Evolutionary conservation across 1,140 invertebrate genomes (phyloP).

Genomic region (Metopolophium dirhodum): DNA sequence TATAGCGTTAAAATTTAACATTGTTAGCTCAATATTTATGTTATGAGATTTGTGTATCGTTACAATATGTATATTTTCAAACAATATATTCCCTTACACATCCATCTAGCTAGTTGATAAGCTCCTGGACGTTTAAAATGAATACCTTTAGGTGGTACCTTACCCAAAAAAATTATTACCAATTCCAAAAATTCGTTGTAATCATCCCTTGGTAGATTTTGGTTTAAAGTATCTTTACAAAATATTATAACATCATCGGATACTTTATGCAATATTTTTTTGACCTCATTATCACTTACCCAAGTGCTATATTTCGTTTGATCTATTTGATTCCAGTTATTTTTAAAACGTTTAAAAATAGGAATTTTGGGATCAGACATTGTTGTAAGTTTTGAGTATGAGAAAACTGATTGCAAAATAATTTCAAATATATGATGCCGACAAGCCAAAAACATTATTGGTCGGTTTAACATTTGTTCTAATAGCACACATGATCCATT

Average conservation of each 20-base stretch:
- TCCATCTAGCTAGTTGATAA: constrained; percentile 62
- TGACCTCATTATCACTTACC: not conserved
- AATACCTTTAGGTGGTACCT: constrained; percentile 60
- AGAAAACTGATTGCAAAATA: constrained; percentile 58
- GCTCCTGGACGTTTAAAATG: constrained; percentile 62
- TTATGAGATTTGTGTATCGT: too few relatives aligned
- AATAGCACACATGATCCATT: too few relatives aligned
- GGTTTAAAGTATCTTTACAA: constrained; percentile 3
- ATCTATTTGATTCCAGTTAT: constrained; percentile 23
- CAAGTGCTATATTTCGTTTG: not conserved
- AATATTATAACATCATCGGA: constrained; percentile 37
- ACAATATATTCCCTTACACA: constrained; percentile 60
- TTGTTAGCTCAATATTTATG: too few relatives aligned
- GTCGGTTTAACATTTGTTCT: constrained; percentile 56
- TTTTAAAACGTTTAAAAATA: constrained; percentile 19
- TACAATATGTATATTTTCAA: constrained; percentile 56
- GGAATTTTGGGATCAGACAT: not conserved
- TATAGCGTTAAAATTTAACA: too few relatives aligned
- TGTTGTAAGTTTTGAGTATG: constrained; percentile 29
- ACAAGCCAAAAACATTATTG: constrained; percentile 58
- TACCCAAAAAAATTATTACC: constrained; percentile 63
- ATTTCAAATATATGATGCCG: constrained; percentile 57
- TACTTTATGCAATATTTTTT: constrained; percentile 1
- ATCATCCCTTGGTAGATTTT: constrained; percentile 60
- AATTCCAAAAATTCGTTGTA: constrained; percentile 64